phyloP scores from a whole-genome alignment of 2,888 invertebrate genomes.

The Amphiduros pacificus region DNA sequence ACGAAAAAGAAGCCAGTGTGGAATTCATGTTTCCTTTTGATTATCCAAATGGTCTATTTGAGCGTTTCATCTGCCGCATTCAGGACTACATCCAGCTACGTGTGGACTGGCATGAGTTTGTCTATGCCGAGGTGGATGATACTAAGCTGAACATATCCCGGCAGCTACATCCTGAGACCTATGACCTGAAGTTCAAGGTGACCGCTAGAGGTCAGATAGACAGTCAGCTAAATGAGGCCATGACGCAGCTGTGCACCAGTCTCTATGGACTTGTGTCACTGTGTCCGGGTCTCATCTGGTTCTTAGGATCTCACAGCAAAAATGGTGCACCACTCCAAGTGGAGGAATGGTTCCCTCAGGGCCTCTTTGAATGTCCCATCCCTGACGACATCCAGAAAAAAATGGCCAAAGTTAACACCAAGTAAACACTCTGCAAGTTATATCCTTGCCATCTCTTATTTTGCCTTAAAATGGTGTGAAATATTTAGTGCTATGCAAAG shows the following conservation, averaged over 20 bases:
- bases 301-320: neutral
- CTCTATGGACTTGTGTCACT: conserved; percentile 2
- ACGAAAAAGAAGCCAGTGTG: conserved; percentile 9
- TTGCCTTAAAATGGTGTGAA: neutral
- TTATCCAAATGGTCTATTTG: conserved; percentile 43
- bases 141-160: conserved; percentile 11
- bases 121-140: conserved; percentile 35
- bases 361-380: too few species aligned
- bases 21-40: conserved; percentile 36
- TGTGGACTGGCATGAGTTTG: conserved; percentile 48
- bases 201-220: conserved; percentile 2
- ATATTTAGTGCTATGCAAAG: too few species aligned
- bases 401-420: too few species aligned
- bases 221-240: neutral
- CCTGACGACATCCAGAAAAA: too few species aligned
- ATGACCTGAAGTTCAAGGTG: conserved; percentile 9
- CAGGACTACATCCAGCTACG: conserved; percentile 42
- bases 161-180: conserved; percentile 8
- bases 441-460: neutral
- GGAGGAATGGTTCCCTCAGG: conserved; percentile 13
- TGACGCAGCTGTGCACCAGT: neutral
- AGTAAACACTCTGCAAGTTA: neutral
- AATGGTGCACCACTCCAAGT: conserved; percentile 4
- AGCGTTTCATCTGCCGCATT: conserved; percentile 36
- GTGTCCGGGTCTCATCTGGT: conserved; percentile 19